Evolutionary conservation across 2,797 vertebrate species (phyloP).

Genomic region (Thalassophryne amazonica): DNA sequence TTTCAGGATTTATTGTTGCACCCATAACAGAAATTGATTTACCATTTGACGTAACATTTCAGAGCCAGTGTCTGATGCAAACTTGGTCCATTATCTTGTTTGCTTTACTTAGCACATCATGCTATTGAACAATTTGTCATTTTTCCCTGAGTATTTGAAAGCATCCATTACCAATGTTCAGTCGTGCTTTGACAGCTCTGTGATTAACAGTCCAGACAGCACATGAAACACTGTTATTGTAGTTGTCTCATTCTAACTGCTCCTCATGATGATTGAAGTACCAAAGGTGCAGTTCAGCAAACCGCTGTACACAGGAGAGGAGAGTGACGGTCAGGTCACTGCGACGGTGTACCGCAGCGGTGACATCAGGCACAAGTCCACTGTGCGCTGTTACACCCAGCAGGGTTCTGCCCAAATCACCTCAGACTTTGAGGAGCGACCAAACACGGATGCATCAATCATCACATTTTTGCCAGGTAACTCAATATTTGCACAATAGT

Average conservation of each 20-base stretch:
- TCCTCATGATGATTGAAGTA: slow-evolving; percentile 60
- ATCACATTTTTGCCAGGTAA: slow-evolving; percentile 89
- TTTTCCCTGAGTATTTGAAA: background rate
- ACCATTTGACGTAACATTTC: too few species aligned
- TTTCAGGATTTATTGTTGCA: too few species aligned
- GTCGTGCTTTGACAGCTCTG: background rate
- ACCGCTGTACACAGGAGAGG: slow-evolving; percentile 76
- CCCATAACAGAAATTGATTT: too few species aligned
- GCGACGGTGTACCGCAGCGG: slow-evolving; percentile 84
- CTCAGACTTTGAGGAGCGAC: slow-evolving; percentile 90
- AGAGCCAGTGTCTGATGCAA: too few species aligned
- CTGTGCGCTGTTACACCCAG: slow-evolving; percentile 89
- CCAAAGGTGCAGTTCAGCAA: slow-evolving; percentile 93
- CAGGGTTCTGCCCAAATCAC: slow-evolving; percentile 91
- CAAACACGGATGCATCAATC: slow-evolving; percentile 87
- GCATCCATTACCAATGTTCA: background rate
- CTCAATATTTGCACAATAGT: slow-evolving; percentile 5
- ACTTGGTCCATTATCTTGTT: background rate
- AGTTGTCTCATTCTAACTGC: background rate
- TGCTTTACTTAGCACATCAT: background rate
- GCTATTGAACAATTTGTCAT: background rate
- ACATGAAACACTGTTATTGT: background rate
- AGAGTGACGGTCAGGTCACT: slow-evolving; percentile 80
- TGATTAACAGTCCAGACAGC: background rate
- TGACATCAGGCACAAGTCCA: slow-evolving; percentile 81